Base-by-base conservation (phyloP, 2,888 invertebrate genomes). In the Meiosimyza decipiens region DNA sequence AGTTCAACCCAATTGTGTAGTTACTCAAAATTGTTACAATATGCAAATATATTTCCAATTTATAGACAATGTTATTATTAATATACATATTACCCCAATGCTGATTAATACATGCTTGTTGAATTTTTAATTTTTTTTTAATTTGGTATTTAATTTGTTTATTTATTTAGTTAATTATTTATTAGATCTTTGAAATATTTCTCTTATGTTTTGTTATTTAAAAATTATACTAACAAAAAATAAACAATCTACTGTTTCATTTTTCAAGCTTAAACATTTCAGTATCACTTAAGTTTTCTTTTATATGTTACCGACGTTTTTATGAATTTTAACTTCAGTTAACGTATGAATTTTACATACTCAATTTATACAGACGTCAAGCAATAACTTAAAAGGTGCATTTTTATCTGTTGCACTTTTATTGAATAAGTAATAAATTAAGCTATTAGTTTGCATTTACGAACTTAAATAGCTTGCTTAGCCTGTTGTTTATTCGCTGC, bases 401-500 rank as follows among this genome's bases (percentile, higher is more conserved):
- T 18, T 50, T 63, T 60, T 57, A 28, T 52, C 16, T 59, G 40
- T 71, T 51, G 18, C 16, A 54, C 57, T 62, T 62, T 63, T 72
- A 62, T 72, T 63, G 69, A 6, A 16, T 65, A 54, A 54, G 28
- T 49, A 57, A 57, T 57, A 68, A 59, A 57, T 68, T 50, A 68
- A 68, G 55, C 13, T 67, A 55, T 50, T 40, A 57, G 60, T 69
- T 71, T 80, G 81, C 74, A 71, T 69, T 5, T 40, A 9, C 40
- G 40, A 40, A 40, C 40, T 40, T 40, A 40, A 40, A 6, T 9
- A 6, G 72, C 57, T 52, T 73, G 71, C 59, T 78, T 78, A 2
- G 73, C 75, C 77, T 82, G 83, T 71, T 87, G 83, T 86, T 95
- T 95, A 79, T 91, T 89, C 3, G 93, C 95, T 15, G 98, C 98